Evolutionary conservation across 2,113 vertebrate species (phyloP).

Genomic region (Mesocricetus auratus): DNA sequence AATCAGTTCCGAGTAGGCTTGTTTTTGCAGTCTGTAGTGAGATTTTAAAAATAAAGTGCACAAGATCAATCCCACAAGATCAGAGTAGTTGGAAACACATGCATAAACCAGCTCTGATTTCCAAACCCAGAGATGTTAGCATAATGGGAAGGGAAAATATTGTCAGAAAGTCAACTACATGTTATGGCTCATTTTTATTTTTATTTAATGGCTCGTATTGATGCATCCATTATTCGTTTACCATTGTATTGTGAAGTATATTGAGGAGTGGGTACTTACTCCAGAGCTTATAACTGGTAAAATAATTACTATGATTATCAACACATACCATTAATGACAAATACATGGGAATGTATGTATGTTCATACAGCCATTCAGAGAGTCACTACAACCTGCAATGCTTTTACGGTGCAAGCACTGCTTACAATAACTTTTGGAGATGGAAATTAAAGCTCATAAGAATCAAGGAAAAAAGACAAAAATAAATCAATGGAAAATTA

Average conservation of each 20-base stretch:
- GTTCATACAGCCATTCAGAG: neutral
- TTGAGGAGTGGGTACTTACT: neutral
- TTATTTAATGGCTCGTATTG: constrained; percentile 17
- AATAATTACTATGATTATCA: constrained; percentile 49
- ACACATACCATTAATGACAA: constrained; percentile 39
- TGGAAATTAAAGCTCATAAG: neutral
- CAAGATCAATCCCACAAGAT: neutral
- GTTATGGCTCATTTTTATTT: constrained; percentile 12
- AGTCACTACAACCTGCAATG: neutral
- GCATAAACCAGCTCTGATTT: constrained; percentile 32
- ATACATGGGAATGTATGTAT: neutral
- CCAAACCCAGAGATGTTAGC: constrained; percentile 45
- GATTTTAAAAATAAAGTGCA: constrained; percentile 35
- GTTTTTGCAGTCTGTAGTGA: constrained; percentile 25
- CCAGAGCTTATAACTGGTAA: constrained; percentile 31
- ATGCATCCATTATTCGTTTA: constrained; percentile 46
- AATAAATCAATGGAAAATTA: neutral
- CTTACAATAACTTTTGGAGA: neutral
- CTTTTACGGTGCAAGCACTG: neutral
- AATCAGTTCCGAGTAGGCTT: constrained; percentile 44
- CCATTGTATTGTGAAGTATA: constrained; percentile 10
- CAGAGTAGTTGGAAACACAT: neutral
- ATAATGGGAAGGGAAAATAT: constrained; percentile 56
- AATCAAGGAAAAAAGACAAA: neutral
- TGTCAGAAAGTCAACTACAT: constrained; percentile 39